Evolutionary conservation across 2,888 invertebrate genomes (phyloP).

Genomic region (Aphodius sticticus): DNA sequence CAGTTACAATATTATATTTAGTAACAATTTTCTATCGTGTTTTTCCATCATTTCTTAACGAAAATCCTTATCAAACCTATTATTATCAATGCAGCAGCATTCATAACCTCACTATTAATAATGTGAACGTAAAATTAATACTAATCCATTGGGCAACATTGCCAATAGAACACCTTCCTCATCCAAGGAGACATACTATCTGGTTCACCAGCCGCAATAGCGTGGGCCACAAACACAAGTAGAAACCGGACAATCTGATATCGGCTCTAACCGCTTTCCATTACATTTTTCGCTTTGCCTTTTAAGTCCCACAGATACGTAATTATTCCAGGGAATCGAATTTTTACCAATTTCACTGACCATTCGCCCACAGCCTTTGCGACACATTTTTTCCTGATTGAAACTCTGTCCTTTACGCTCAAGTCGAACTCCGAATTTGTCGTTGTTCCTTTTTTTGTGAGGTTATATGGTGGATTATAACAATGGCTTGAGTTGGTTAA

Average conservation of each 20-base stretch:
- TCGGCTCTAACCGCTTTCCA: conserved; percentile 12
- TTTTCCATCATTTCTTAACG: too few relatives aligned
- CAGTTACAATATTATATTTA: too few relatives aligned
- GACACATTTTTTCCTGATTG: conserved; percentile 16
- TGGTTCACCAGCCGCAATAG: not conserved
- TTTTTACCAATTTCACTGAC: conserved; percentile 22
- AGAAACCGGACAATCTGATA: not conserved
- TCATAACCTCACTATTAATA: not conserved
- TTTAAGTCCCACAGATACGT: conserved; percentile 19
- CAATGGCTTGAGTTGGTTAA: not conserved
- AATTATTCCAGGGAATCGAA: conserved; percentile 21
- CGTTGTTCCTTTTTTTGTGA: conserved; percentile 21
- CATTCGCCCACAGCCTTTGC: conserved; percentile 13
- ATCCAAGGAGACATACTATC: not conserved
- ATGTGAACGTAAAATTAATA: not conserved
- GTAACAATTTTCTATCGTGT: too few relatives aligned
- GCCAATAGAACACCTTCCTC: not conserved
- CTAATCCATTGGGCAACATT: not conserved
- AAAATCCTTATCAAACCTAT: too few relatives aligned
- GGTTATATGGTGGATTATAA: not conserved
- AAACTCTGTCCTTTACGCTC: conserved; percentile 6
- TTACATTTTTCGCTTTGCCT: conserved; percentile 23
- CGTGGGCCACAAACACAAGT: not conserved
- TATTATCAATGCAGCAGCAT: not conserved
- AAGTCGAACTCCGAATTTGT: not conserved